Base-by-base conservation (phyloP, 2,113 vertebrate species). In the Anguilla rostrata region DNA sequence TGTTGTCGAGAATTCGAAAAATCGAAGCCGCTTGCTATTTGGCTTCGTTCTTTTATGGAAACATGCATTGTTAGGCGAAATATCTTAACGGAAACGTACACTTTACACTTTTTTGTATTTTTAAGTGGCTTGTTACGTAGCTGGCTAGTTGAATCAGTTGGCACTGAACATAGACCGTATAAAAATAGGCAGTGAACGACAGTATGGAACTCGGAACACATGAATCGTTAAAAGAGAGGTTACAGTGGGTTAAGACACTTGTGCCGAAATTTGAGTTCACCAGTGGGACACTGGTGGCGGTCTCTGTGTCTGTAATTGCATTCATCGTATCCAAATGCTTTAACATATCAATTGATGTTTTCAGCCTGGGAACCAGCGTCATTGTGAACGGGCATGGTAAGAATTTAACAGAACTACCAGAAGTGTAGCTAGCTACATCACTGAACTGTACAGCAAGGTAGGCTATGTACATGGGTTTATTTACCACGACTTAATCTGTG, bases 351-450 rank as follows among this genome's bases (percentile, higher is more conserved):
- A 71, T 2, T 0, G 53, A 88, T 63, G 49, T 63, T 12, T 81
- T 91, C 39, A 86, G 89, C 46, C 84, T 92, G 83, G 91, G 87
- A 7, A 85, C 87, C 71, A 87, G 60, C 39, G 87, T 80, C 56
- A 26, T 92, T 41, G 20, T 84, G 16, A 82, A 46, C 14, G 89
- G 90, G 12, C 80, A 90, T 82, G 91, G 92, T 92, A 87, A 90
- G 87, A 16, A n/a, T 22, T 8, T 40, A 39, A 22, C 39, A 41
- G 79, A 34, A 22, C 3, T 81, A 40, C 2, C 78, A 20, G 15
- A 9, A 39, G 39, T 15, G 29, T 39, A 60, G 3, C 56, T 20
- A 60, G 9, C 56, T 46, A 46, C 56, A 60, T 20, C 56, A 60
- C 56, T 18, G 56, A 60, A 66, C 22, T 66, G 60, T 26, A 22